A percentile compares a stretch with the other conserved stretches of the same genome.
Evolutionary conservation across 1,140 invertebrate genomes (phyloP).

Genomic region (Drosophila athabasca): DNA sequence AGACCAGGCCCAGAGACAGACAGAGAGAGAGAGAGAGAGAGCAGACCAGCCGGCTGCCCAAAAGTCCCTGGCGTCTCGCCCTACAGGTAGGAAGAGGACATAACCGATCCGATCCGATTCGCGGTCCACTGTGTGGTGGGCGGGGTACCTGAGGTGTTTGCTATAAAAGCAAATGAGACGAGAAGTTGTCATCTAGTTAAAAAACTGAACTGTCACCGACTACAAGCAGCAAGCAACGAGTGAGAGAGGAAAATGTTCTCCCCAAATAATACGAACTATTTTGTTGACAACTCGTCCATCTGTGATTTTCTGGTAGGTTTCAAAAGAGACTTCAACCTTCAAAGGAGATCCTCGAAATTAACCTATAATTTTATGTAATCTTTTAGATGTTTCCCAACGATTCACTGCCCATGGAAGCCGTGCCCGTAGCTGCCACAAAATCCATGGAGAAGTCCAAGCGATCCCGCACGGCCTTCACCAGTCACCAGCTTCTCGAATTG

Average conservation of each 20-base stretch:
- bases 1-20: too few relatives aligned
- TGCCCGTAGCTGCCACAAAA: neutral
- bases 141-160: slow-evolving; percentile 36
- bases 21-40: neutral
- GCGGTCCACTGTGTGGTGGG: slow-evolving; percentile 4
- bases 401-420: slow-evolving; percentile 1
- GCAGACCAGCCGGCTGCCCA: slow-evolving; percentile 40
- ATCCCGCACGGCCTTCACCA: slow-evolving; percentile 91
- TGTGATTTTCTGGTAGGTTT: neutral
- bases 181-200: slow-evolving; percentile 55
- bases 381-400: slow-evolving; percentile 16
- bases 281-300: slow-evolving; percentile 7
- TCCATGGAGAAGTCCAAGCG: slow-evolving; percentile 55
- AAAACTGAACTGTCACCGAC: slow-evolving; percentile 52
- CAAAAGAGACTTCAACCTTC: neutral
- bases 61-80: slow-evolving; percentile 11
- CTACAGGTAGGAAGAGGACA: slow-evolving; percentile 31
- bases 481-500: slow-evolving; percentile 89
- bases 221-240: slow-evolving; percentile 24
- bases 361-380: neutral
- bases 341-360: neutral
- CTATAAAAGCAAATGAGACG: slow-evolving; percentile 62
- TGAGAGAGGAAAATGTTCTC: slow-evolving; percentile 38
- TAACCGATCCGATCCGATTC: slow-evolving; percentile 45
- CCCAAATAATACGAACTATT: slow-evolving; percentile 25